These are phyloP conservation scores for Ammodramus savannarum DNA, from an alignment of 2,113 vertebrate genomes.

Conservation along the genomic window DNA sequence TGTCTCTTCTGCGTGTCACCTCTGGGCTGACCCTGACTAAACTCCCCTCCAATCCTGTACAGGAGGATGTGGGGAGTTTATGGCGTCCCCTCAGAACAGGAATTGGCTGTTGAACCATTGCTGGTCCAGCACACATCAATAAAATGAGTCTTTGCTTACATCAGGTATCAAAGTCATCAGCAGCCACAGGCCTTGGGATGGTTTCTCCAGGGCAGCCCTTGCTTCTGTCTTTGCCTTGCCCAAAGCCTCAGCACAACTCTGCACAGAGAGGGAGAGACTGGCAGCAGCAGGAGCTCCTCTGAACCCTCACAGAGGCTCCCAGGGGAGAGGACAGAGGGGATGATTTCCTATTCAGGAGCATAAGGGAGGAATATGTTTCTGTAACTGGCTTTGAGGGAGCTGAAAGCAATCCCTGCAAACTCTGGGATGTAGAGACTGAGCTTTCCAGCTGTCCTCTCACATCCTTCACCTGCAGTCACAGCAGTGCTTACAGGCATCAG, in stretches of 20 bases:
- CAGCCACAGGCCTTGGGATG: background rate
- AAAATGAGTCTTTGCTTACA: background rate
- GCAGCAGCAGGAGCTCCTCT: background rate
- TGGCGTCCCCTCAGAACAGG: background rate
- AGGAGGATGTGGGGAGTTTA: background rate
- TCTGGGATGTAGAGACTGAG: background rate
- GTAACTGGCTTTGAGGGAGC: background rate
- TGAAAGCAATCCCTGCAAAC: background rate
- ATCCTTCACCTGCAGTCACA: background rate
- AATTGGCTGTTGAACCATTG: background rate
- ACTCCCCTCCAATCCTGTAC: rapidly evolving
- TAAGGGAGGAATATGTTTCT: background rate
- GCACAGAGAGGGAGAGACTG: background rate
- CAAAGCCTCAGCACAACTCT: background rate
- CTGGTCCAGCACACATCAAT: background rate
- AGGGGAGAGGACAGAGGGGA: background rate
- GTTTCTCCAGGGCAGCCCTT: background rate
- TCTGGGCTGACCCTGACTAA: background rate
- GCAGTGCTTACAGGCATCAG: background rate
- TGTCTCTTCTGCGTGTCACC: background rate
- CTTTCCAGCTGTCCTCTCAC: background rate
- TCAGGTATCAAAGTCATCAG: background rate
- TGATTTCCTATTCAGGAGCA: background rate
- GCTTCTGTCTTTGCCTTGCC: background rate
- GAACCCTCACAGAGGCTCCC: background rate